Conservation (phyloP, 1,140 invertebrate species). For the Drosophila insularis region DNA sequence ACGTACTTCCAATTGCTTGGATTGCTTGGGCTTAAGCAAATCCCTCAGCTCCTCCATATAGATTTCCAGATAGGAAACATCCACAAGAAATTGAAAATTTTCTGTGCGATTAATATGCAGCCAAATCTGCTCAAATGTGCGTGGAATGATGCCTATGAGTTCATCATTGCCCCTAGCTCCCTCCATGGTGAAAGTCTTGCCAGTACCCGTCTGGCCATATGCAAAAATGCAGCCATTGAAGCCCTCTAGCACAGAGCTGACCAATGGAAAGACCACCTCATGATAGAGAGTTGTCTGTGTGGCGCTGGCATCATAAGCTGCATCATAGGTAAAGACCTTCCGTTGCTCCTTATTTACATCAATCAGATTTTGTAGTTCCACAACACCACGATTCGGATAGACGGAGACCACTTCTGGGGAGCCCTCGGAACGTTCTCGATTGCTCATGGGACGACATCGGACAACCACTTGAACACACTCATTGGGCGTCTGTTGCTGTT, state of each 20-base stretch:
- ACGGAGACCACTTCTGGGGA: conserved; percentile 88
- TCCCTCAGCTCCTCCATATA: conserved; percentile 97
- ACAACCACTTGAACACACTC: conserved; percentile 90
- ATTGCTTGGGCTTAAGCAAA: conserved; percentile 91
- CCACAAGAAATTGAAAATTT: conserved; percentile 95
- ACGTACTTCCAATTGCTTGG: conserved; percentile 88
- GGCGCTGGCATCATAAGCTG: conserved; percentile 93
- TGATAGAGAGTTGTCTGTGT: conserved; percentile 97
- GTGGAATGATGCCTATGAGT: conserved; percentile 93
- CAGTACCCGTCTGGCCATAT: conserved; percentile 97
- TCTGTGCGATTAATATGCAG: conserved; percentile 92
- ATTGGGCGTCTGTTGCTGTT: conserved; percentile 47
- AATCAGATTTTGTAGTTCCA: conserved; percentile 86
- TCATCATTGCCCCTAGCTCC: conserved; percentile 86
- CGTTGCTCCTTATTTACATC: conserved; percentile 83
- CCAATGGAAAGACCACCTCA: conserved; percentile 94
- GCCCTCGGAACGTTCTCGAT: conserved; percentile 90
- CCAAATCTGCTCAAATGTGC: conserved; percentile 98
- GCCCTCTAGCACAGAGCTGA: conserved; percentile 97
- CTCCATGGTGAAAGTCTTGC: conserved; percentile 98
- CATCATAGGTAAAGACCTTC: conserved; percentile 95
- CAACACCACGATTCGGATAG: conserved; percentile 85
- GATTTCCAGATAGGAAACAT: conserved; percentile 96
- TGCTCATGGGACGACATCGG: conserved; percentile 93
- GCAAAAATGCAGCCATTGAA: conserved; percentile 99